Percentiles rank a stretch among this genome's conserved stretches.
Evolutionary conservation across 2,888 invertebrate species (phyloP).

Genomic region (Globia sparganii): DNA sequence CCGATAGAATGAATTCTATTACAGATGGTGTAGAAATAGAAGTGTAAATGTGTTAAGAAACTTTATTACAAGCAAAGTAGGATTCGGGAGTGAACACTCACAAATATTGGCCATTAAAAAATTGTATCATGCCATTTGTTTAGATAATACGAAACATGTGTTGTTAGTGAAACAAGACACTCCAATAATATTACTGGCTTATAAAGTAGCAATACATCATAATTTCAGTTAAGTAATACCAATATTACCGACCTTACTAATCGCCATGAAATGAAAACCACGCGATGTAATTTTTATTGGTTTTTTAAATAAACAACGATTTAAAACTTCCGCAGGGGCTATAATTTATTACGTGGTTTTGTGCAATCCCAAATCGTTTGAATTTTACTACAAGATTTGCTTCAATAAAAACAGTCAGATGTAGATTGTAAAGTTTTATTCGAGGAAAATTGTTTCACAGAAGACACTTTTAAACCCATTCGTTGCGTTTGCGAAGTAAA

Average conservation of each 20-base stretch:
- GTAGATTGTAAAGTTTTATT: slow-evolving; percentile 44
- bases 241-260: slow-evolving; percentile 21
- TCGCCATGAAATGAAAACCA: slow-evolving; percentile 30
- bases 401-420: slow-evolving; percentile 33
- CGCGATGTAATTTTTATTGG: slow-evolving; percentile 16
- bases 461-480: slow-evolving; percentile 50
- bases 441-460: slow-evolving; percentile 25
- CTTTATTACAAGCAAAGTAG: slow-evolving; percentile 8
- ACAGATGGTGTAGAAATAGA: slow-evolving; percentile 1
- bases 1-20: slow-evolving; percentile 5
- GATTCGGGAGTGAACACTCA: neutral
- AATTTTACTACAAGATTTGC: slow-evolving; percentile 39
- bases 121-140: slow-evolving; percentile 4
- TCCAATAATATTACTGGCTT: neutral
- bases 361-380: slow-evolving; percentile 25
- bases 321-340: slow-evolving; percentile 27
- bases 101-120: slow-evolving; percentile 1
- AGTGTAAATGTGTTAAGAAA: neutral
- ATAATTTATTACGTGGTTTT: slow-evolving; percentile 43
- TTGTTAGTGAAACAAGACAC: neutral
- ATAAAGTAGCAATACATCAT: slow-evolving; percentile 28
- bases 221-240: slow-evolving; percentile 1
- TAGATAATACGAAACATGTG: slow-evolving; percentile 8
- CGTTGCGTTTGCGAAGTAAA: slow-evolving; percentile 35
- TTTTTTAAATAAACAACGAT: slow-evolving; percentile 31